Evolutionary conservation across 2,888 invertebrate species (phyloP), one percentile per base, ranked within the genome.

Genomic region (Eristalinus aeneus): DNA sequence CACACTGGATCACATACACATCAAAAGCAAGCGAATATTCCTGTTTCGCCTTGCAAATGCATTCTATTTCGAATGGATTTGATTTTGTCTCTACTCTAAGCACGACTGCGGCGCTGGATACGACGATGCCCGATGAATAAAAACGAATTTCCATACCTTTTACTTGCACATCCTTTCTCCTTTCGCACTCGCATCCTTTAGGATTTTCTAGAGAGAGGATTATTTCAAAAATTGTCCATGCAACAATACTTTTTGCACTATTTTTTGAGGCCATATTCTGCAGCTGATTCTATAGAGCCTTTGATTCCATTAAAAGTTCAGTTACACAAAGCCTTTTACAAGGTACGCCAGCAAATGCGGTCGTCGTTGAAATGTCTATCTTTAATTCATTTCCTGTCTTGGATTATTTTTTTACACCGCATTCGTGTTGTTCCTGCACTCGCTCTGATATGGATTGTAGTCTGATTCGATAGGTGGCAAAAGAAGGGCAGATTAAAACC

Each of bases 21-120:
- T 46, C 46, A 46, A 46, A 46, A 54, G 23, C 22, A 34, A 23
- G 36, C 23, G 23, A 11, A 31, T 32, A 39, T 34, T 69, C 22
- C 69, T 61, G 60, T 79, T 79, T 72, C 54, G 69, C 65, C 65
- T 68, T 63, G 64, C 60, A 77, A 81, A 86, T 85, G 68, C 63
- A 81, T 81, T 85, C 60, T 68, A 69, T 81, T 77, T 23, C 39
- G 68, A 81, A 81, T 73, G 76, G 85, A 81, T 81, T 76, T 81
- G 73, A 75, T 69, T 85, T 81, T 71, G 23, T 68, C 39, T 64
- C n/a, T 53, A 31, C n/a, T 4, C 16, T 5, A 2, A 22, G 5
- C 0, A 64, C 46, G 20, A 23, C 12, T 20, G 54, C 54, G 31
- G 2, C 36, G n/a, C 54, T 16, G n/a, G 11, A 10, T 34, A 60